These are phyloP conservation scores for Stenolophus ochropezus DNA, from an alignment of 2,888 invertebrate genomes.

Conservation along the genomic window DNA sequence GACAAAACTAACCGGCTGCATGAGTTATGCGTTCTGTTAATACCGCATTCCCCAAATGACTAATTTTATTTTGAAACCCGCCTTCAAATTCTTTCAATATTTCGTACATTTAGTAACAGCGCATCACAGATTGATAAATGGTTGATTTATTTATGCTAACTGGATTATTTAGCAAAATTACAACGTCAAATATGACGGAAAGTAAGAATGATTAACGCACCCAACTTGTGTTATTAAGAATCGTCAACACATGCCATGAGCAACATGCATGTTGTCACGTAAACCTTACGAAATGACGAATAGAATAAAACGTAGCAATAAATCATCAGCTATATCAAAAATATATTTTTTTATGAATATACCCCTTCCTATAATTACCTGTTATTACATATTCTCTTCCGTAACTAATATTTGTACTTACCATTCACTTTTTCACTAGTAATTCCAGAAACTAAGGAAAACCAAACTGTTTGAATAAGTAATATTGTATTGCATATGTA, in stretches of 20 bases:
- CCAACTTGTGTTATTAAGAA: conserved; percentile 13
- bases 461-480: neutral
- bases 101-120: neutral
- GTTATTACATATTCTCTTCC: too few species aligned
- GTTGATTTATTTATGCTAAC: neutral
- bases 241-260: conserved; percentile 46
- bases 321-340: neutral
- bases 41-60: neutral
- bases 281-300: conserved; percentile 38
- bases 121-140: neutral
- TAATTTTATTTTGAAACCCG: neutral
- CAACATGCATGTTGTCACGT: conserved; percentile 56
- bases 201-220: neutral
- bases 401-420: conserved; percentile 10
- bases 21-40: conserved; percentile 42
- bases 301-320: neutral
- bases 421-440: neutral
- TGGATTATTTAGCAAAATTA: neutral
- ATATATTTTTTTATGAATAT: too few species aligned
- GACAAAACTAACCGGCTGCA: conserved; percentile 55
- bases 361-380: too few species aligned
- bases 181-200: neutral
- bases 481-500: conserved; percentile 19
- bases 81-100: neutral
- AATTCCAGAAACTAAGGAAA: neutral